phyloP scores from a whole-genome alignment of 2,888 invertebrate species.

The Barypeithes pellucidus region DNA sequence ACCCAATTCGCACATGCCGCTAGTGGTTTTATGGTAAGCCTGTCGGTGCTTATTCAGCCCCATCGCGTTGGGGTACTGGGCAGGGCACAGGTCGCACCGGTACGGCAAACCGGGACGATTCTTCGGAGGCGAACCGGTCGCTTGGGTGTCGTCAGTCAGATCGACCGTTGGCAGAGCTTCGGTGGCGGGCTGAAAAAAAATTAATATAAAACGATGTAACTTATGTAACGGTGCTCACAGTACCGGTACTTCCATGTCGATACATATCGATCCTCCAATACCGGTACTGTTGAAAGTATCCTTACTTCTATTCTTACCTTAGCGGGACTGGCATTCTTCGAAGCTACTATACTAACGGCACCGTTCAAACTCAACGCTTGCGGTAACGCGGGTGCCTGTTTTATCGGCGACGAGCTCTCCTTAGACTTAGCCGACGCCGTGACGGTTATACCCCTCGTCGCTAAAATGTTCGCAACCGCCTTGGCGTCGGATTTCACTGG shows the following conservation, averaged over 20 bases:
- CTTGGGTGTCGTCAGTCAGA: constrained; percentile 73
- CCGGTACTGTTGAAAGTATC: too few relatives aligned
- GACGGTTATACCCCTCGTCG: constrained; percentile 84
- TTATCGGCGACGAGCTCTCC: constrained; percentile 57
- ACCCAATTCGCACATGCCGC: constrained; percentile 77
- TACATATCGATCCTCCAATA: too few relatives aligned
- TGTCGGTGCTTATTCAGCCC: constrained; percentile 78
- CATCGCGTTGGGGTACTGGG: constrained; percentile 79
- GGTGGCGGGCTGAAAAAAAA: constrained; percentile 30
- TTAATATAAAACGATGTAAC: too few relatives aligned
- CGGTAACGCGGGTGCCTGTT: constrained; percentile 68
- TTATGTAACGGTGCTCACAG: too few relatives aligned
- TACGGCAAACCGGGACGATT: constrained; percentile 68
- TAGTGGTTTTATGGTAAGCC: constrained; percentile 74
- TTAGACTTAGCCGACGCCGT: constrained; percentile 76
- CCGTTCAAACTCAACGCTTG: constrained; percentile 75
- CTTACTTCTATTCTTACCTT: constrained; percentile 55
- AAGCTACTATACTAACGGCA: constrained; percentile 77
- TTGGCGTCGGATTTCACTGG: constrained; percentile 80
- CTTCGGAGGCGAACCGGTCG: constrained; percentile 41
- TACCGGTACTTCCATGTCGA: too few relatives aligned
- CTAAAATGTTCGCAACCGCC: constrained; percentile 84
- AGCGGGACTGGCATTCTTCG: constrained; percentile 62
- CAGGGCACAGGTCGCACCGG: constrained; percentile 82
- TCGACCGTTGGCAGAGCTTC: constrained; percentile 69